Percentiles rank a stretch among this genome's conserved stretches.
phyloP scores from a whole-genome alignment of 2,888 invertebrate species.

The Falcaria lacertinaria region DNA sequence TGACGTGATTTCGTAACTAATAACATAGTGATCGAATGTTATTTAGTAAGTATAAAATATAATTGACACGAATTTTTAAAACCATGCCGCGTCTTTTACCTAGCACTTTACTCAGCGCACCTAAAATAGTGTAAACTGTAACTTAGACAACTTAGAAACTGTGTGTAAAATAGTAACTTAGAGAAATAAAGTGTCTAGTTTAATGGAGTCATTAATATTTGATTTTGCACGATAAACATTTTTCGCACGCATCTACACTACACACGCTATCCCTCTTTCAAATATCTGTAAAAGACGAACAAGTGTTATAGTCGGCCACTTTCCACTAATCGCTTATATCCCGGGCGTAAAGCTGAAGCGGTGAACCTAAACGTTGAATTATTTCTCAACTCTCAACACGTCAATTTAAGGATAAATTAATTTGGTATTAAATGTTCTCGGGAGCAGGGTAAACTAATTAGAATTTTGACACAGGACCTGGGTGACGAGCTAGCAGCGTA shows the following conservation, averaged over 20 bases:
- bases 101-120: no score
- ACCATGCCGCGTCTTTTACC: no score
- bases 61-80: no score
- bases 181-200: neutral
- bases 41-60: no score
- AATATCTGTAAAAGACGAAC: neutral
- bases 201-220: neutral
- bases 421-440: slow-evolving; percentile 19
- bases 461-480: slow-evolving; percentile 23
- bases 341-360: neutral
- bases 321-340: neutral
- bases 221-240: neutral
- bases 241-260: neutral
- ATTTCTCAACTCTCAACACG: neutral
- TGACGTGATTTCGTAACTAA: no score
- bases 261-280: neutral
- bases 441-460: slow-evolving; percentile 25
- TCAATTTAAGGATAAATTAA: slow-evolving; percentile 15
- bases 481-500: slow-evolving; percentile 16
- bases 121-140: no score
- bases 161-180: neutral
- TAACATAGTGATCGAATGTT: no score
- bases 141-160: no score
- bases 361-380: neutral
- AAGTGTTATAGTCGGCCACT: neutral